Evolutionary conservation across 2,113 vertebrate genomes (phyloP).

Genomic region (Motacilla alba): DNA sequence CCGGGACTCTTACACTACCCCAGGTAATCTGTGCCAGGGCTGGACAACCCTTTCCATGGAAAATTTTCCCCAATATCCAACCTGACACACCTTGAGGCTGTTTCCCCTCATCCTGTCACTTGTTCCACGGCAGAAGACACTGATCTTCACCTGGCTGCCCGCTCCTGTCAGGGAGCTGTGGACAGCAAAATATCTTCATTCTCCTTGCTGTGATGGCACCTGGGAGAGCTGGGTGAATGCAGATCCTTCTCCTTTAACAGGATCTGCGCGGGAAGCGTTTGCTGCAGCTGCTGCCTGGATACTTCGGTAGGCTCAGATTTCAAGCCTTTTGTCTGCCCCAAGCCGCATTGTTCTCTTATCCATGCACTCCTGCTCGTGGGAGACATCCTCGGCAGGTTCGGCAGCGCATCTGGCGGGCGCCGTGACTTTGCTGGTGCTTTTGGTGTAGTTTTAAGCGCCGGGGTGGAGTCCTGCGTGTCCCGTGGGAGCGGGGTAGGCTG

Average conservation of each 20-base stretch:
- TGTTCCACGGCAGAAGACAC: neutral
- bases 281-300: neutral
- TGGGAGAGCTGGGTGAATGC: too few relatives aligned
- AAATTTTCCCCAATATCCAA: too few relatives aligned
- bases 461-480: too few relatives aligned
- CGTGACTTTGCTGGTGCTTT: neutral
- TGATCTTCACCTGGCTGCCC: neutral
- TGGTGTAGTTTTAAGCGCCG: accelerated
- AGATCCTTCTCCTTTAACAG: neutral
- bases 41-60: neutral
- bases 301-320: neutral
- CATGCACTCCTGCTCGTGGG: accelerated
- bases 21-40: too few relatives aligned
- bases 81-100: accelerated
- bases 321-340: neutral
- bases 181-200: neutral
- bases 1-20: too few relatives aligned
- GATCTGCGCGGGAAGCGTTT: accelerated
- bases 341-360: neutral
- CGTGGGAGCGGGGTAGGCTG: accelerated
- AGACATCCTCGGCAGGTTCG: neutral
- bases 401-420: accelerated
- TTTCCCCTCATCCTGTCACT: neutral
- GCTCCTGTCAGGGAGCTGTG: neutral
- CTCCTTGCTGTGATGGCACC: neutral